A percentile compares a stretch with the other conserved stretches of the same genome.
phyloP scores from a whole-genome alignment of 2,797 vertebrate species.

The Lateolabrax maculatus region DNA sequence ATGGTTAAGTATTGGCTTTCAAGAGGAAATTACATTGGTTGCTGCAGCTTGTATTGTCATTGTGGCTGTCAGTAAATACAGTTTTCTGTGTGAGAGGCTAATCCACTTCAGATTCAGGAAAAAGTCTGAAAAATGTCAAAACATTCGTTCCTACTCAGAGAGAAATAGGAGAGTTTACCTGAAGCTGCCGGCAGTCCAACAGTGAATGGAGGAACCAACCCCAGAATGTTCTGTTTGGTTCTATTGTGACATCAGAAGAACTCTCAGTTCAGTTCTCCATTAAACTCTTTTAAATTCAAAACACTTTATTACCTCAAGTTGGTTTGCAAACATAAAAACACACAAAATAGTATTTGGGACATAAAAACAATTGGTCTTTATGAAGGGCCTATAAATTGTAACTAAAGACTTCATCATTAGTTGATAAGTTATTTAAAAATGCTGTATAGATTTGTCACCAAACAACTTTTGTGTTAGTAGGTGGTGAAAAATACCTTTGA shows the following conservation, averaged over 20 bases:
- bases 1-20: neutral
- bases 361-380: neutral
- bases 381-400: neutral
- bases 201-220: neutral
- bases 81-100: neutral
- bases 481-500: no score
- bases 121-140: neutral
- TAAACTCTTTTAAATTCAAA: neutral
- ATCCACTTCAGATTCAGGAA: neutral
- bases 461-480: no score
- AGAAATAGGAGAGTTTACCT: neutral
- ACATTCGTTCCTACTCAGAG: neutral
- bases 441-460: no score
- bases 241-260: neutral
- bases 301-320: neutral
- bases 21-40: neutral
- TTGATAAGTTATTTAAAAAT: neutral
- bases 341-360: neutral
- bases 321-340: neutral
- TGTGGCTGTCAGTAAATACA: neutral
- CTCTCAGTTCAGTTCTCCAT: neutral
- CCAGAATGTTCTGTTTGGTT: neutral
- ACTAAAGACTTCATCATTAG: neutral
- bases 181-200: neutral
- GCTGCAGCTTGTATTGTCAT: neutral